phyloP scores from a whole-genome alignment of 2,113 vertebrate genomes.

The Chelonoidis abingdonii region DNA sequence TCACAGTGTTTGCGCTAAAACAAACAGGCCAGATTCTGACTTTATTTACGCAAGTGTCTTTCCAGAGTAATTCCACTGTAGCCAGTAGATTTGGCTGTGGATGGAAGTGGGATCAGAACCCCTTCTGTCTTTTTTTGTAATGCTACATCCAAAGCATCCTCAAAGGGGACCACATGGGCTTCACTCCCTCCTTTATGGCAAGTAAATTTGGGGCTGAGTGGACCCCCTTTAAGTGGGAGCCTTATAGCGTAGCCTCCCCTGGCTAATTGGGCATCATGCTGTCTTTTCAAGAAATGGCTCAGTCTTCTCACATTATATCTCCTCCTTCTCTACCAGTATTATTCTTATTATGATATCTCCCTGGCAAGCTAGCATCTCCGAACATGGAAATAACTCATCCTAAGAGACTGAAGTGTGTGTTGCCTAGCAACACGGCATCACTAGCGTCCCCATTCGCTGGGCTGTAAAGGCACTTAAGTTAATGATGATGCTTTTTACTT shows the following conservation, averaged over 20 bases:
- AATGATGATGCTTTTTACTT: background rate
- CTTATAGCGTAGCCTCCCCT: background rate
- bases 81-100: background rate
- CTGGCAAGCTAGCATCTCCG: conserved; percentile 16
- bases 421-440: conserved; percentile 40
- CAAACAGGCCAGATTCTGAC: background rate
- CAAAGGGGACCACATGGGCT: background rate
- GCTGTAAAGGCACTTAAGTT: conserved; percentile 3
- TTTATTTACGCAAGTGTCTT: background rate
- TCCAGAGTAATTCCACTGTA: background rate
- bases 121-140: background rate
- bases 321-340: background rate
- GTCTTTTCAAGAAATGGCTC: conserved; percentile 14
- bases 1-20: background rate
- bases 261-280: conserved; percentile 13
- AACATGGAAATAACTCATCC: conserved; percentile 47
- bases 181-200: background rate
- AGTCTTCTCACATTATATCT: conserved; percentile 22
- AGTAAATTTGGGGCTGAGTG: background rate
- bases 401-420: conserved; percentile 51
- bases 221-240: conserved; percentile 3
- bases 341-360: conserved; percentile 16
- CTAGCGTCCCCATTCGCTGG: background rate
- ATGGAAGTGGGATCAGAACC: background rate
- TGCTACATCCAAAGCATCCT: background rate